Evolutionary conservation across 1,140 invertebrate species (phyloP), one percentile per base, ranked within the genome.

Genomic region (Artemia franciscana): DNA sequence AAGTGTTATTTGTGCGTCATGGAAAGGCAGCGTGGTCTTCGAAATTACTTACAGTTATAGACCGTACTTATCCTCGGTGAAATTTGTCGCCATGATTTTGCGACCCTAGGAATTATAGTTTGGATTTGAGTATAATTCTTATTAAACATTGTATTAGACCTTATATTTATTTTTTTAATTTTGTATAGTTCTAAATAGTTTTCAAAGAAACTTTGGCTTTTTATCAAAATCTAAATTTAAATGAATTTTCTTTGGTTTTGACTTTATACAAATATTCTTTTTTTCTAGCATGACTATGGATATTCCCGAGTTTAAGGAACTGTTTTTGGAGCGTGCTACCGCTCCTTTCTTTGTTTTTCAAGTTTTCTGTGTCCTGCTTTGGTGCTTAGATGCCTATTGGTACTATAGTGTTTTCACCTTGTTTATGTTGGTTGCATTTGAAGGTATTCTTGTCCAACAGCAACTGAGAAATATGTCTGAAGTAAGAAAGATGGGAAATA

Each of bases 401-500:
- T 96, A 96, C 72, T 97, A 97, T 72, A 93, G 89, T 63, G 80
- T 98, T 26, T 98, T 99, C 71, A 99, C 96, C 0, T 78, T 99
- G 1, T 79, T 94, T 58, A 98, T 99, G 95, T 78, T 99, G 30
- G 81, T 98, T 24, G 84, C 92, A 66, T 99, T 99, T 74, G 96
- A 99, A 73, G 96, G 91, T 66, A 98, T 93, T 5, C 78, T 99
- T 25, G 95, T 99, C 0, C 92, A 97, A 69, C 95, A 99, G 70
- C 96, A 99, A 71, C 70, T 98, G 5, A 77, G 88, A 67, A 98
- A 99, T 72, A 95, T 99, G 90, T 84, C 90, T n/a, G 93, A 97
- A 76, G 98, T 99, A 67, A 78, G 94, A n/a, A 93, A 96, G 76
- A 98, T 99, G 95, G 95, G 94, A 18, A 98, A 94, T 67, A 94